Base-by-base conservation (phyloP, 2,113 vertebrate genomes). In the Procavia capensis region DNA sequence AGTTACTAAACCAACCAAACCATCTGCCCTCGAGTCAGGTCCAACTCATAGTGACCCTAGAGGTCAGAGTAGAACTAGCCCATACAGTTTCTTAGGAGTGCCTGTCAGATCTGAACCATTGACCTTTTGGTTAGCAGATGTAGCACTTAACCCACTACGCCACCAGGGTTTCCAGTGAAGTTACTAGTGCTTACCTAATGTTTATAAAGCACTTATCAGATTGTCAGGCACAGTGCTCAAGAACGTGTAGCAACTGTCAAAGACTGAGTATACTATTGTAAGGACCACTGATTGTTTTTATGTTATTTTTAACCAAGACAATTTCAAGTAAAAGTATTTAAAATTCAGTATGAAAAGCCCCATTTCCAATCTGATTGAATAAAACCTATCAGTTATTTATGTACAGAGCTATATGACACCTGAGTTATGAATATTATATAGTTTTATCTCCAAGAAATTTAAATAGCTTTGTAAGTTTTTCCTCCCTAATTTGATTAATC, bases 381-480 rank as follows among this genome's bases (percentile, higher is more conserved):
- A 61, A 59, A 86, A 66, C 34, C 50, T 63, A 13, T 14, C 31
- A 45, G 17, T 54, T 61, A 39, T 82, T 80, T 75, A 31, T 45
- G 14, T 76, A 64, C 50, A 43, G 39, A 54, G 13, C n/a, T 81
- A 9, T 81, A 9, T 63, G 85, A 64, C 36, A 61, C 31, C 6
- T 41, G 61, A 93, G 25, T 64, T 45, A 36, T 41, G 47, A 47
- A 47, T 63, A 72, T 78, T n/a, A 82, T 11, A 43, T 31, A 36
- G 25, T 63, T 89, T 89, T 76, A 76, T 84, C 79, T 47, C 36
- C 54, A 85, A 81, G 61, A 90, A 86, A 81, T 63, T 95, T 94
- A 78, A 41, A 57, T 9, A 91, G 61, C 45, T 75, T 92, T 93
- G 78, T 63, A 82, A 61, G 75, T 45, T 64, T 87, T 27, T 31